These are phyloP conservation scores for Eretmochelys imbricata DNA, from an alignment of 2,113 vertebrate genomes.

Conservation along the genomic window DNA sequence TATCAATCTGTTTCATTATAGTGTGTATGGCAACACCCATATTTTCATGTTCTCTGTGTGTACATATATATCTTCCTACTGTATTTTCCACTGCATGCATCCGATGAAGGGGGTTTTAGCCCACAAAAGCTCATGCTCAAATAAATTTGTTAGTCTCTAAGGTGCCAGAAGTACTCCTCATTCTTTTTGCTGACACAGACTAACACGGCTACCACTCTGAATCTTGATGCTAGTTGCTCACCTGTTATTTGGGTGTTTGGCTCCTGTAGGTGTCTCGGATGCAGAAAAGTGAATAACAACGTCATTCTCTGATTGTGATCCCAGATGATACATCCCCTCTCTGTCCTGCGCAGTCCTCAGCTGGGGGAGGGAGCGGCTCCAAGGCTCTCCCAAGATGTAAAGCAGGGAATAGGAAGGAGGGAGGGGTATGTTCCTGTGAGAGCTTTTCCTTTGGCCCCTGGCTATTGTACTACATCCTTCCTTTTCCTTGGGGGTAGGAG, in stretches of 20 bases:
- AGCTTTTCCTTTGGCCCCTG: neutral
- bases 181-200: too few relatives aligned
- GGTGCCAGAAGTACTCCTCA: too few relatives aligned
- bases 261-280: neutral
- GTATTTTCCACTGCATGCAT: too few relatives aligned
- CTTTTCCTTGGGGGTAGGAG: neutral
- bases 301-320: neutral
- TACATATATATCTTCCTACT: too few relatives aligned
- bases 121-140: too few relatives aligned
- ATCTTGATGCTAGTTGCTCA: neutral
- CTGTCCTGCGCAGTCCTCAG: fast-evolving
- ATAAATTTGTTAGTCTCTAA: too few relatives aligned
- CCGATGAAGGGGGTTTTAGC: too few relatives aligned
- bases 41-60: too few relatives aligned
- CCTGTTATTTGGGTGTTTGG: fast-evolving
- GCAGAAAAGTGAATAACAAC: fast-evolving
- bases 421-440: neutral
- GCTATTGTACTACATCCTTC: conserved; percentile 71
- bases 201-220: too few relatives aligned
- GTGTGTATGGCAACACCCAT: too few relatives aligned
- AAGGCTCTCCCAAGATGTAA: neutral
- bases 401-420: neutral
- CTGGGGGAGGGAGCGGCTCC: neutral
- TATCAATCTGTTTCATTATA: too few relatives aligned
- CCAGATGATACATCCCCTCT: fast-evolving